Evolutionary conservation across 2,888 invertebrate genomes (phyloP).

Genomic region (Megastigmus dorsalis): DNA sequence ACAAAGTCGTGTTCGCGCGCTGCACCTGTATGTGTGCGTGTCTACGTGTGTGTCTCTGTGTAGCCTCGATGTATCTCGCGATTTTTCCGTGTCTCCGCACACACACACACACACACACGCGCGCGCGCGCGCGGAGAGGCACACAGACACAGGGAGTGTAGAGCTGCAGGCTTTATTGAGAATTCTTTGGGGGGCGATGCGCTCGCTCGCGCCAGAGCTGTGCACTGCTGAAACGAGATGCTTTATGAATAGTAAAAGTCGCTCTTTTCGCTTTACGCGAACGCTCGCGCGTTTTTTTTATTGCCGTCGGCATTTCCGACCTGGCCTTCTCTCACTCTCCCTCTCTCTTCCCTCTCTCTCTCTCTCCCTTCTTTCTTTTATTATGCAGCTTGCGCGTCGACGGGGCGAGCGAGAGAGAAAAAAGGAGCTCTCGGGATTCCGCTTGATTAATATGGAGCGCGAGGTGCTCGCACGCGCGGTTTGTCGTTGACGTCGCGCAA

Average conservation of each 20-base stretch:
- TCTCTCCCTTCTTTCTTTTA: not conserved
- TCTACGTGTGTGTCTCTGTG: not conserved
- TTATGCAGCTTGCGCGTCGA: conserved; percentile 17
- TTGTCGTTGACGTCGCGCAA: not conserved
- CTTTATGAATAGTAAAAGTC: conserved; percentile 52
- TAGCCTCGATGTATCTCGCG: conserved; percentile 17
- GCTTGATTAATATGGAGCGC: conserved; percentile 25
- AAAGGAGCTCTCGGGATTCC: conserved; percentile 17
- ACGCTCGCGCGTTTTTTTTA: conserved; percentile 23
- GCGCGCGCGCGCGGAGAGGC: too few species aligned
- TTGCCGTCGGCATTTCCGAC: conserved; percentile 5
- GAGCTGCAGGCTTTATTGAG: conserved; percentile 39
- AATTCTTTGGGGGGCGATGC: conserved; percentile 37
- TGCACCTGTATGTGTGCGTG: not conserved
- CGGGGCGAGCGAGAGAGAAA: not conserved
- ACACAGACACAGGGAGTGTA: not conserved
- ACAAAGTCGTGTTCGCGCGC: conserved; percentile 11
- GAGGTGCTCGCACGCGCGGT: not conserved
- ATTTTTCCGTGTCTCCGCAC: conserved; percentile 35
- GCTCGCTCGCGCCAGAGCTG: not conserved
- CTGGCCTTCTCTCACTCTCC: not conserved
- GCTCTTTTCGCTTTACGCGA: conserved; percentile 37
- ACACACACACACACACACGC: not conserved
- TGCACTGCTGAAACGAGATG: conserved; percentile 14
- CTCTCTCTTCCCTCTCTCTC: not conserved